Percentiles rank a stretch among this genome's conserved stretches.
phyloP scores from a whole-genome alignment of 2,797 vertebrate species.

The Melanotaenia pygmaea region DNA sequence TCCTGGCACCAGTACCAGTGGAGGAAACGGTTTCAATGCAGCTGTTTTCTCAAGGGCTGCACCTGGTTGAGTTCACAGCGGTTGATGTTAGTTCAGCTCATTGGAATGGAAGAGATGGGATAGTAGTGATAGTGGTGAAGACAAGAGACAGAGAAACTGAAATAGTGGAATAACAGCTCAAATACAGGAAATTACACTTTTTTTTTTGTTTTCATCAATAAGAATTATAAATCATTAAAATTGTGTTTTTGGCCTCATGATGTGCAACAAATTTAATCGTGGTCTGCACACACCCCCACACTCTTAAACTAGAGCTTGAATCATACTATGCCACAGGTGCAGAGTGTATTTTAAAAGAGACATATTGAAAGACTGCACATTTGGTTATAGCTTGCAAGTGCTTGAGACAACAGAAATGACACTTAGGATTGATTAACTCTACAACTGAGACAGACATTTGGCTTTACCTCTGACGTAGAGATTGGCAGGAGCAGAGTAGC shows the following conservation, averaged over 20 bases:
- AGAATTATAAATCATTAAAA: slow-evolving; percentile 2
- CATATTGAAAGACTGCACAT: neutral
- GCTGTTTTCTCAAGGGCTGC: slow-evolving; percentile 74
- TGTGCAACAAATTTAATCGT: slow-evolving; percentile 19
- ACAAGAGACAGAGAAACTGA: slow-evolving; percentile 23
- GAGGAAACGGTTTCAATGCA: slow-evolving; percentile 69
- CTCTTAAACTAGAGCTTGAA: slow-evolving; percentile 13
- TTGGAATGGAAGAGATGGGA: slow-evolving; percentile 42
- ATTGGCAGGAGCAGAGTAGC: slow-evolving; percentile 85
- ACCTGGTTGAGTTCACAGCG: slow-evolving; percentile 68
- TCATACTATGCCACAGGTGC: neutral
- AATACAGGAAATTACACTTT: slow-evolving; percentile 18
- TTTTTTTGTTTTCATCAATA: slow-evolving; percentile 13
- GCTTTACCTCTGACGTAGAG: slow-evolving; percentile 86
- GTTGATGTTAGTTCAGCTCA: slow-evolving; percentile 65
- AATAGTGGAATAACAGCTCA: slow-evolving; percentile 15
- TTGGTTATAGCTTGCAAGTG: slow-evolving; percentile 9
- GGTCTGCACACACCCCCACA: slow-evolving; percentile 2
- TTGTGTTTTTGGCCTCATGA: neutral
- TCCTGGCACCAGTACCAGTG: slow-evolving; percentile 48
- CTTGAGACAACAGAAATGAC: slow-evolving; percentile 20
- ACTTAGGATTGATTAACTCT: slow-evolving; percentile 25
- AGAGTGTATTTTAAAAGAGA: slow-evolving; percentile 1
- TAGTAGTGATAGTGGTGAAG: slow-evolving; percentile 30
- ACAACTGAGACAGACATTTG: slow-evolving; percentile 15